Evolutionary conservation across 1,140 invertebrate genomes (phyloP), one percentile per base, ranked within the genome.

Genomic region (Triops cancriformis): DNA sequence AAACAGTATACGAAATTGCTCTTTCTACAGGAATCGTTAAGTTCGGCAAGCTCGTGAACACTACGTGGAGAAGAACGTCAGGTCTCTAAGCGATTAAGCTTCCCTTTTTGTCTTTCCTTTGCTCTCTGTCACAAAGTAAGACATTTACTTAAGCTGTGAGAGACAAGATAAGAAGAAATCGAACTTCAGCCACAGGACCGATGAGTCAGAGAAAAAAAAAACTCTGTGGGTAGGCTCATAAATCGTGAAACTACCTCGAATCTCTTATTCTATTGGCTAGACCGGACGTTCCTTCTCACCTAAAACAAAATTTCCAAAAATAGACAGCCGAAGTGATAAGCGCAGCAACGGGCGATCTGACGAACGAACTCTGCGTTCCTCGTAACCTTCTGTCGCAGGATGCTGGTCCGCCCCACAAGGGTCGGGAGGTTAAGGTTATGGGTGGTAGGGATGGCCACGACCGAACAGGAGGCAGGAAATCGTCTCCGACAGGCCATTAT

Each of bases 121-220:
- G 51, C n/a, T 18, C n/a, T 5, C 23, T 23, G 51, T 23, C 51
- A 64, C 51, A 23, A 23, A n/a, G 51, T 23, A 64, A 64, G n/a
- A 23, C 51, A 64, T 64, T 64, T 64, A 64, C 2, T 64, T n/a
- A 64, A 23, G 18, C 23, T 64, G 51, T 64, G 51, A 9, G 6
- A 64, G 51, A 64, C 51, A 64, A 64, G 51, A 64, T 64, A 64
- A 64, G 51, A 64, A 64, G 51, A 64, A 64, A 64, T 23, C 23
- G n/a, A 64, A 14, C 14, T 10, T 5, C 14, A 23, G 18, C 23
- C 51, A 23, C 18, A 14, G 45, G 45, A 64, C 10, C 9, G 14
- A 14, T 10, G 43, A 5, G 51, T 5, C 14, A 64, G 23, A 64
- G 10, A 64, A 14, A 64, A 18, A 18, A 23, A 64, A 23, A 64